phyloP scores from a whole-genome alignment of 2,113 vertebrate species.

The Nesoenas mayeri region DNA sequence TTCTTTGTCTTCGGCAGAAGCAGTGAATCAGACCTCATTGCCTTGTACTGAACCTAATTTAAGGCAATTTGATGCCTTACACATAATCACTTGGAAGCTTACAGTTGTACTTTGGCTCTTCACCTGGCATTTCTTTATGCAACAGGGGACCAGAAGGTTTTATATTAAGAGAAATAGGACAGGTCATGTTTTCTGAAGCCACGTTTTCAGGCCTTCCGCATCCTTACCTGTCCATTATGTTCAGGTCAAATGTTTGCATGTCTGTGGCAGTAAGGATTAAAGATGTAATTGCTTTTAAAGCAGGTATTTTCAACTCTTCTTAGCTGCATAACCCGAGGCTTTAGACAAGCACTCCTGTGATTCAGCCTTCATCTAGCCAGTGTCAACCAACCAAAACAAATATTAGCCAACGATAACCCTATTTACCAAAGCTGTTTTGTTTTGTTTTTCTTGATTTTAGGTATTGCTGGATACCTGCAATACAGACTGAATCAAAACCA shows the following conservation, averaged over 20 bases:
- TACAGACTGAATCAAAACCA: not conserved
- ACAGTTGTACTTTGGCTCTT: not conserved
- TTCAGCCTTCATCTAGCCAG: not conserved
- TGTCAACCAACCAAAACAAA: not conserved
- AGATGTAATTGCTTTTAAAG: not conserved
- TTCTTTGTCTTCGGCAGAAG: conserved; percentile 41
- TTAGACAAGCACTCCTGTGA: not conserved
- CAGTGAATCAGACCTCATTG: conserved; percentile 37
- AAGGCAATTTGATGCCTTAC: not conserved
- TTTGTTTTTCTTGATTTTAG: not conserved
- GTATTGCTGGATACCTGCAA: not conserved
- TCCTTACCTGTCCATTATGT: not conserved
- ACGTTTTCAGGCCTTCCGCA: not conserved
- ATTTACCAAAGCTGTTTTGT: not conserved
- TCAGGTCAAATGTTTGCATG: not conserved
- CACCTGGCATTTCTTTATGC: not conserved
- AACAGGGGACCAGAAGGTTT: not conserved
- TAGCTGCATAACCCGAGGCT: not conserved
- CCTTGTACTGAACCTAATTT: not conserved
- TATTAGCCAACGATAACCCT: not conserved
- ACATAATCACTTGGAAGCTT: not conserved
- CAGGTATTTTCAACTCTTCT: not conserved
- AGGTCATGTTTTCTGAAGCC: not conserved
- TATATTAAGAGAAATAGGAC: not conserved
- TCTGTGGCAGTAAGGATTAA: not conserved